phyloP scores from a whole-genome alignment of 2,113 vertebrate genomes.

The Aplodontia rufa region DNA sequence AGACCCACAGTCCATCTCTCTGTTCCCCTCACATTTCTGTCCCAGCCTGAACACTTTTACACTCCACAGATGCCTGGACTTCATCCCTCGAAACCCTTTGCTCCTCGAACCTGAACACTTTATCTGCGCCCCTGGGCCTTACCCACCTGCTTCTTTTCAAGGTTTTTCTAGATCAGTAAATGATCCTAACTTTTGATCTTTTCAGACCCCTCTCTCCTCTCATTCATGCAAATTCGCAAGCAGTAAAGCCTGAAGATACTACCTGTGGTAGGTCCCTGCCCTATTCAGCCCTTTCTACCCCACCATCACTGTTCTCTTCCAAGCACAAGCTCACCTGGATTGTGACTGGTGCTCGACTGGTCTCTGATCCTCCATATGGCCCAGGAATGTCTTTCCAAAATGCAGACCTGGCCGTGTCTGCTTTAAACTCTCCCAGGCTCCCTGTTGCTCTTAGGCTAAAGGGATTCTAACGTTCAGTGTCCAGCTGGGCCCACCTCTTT shows the following conservation, averaged over 20 bases:
- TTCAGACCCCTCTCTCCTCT: not conserved
- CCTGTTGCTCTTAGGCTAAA: not conserved
- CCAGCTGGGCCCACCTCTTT: not conserved
- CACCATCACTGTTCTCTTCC: not conserved
- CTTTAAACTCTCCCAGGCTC: not conserved
- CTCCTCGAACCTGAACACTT: not conserved
- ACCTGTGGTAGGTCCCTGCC: not conserved
- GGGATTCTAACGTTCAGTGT: not conserved
- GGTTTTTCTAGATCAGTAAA: not conserved
- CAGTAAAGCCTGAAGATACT: not conserved
- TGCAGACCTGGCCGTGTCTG: not conserved
- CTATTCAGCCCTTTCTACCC: fast-evolving
- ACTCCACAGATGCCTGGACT: not conserved
- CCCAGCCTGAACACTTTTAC: not conserved
- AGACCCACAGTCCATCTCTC: not conserved
- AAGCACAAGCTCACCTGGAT: not conserved
- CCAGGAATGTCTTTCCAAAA: not conserved
- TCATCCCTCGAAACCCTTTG: not conserved
- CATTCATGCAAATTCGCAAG: not conserved
- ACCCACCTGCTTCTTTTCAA: not conserved
- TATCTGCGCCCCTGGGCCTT: not conserved
- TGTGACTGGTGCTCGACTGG: not conserved
- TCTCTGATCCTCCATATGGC: not conserved
- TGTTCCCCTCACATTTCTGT: not conserved
- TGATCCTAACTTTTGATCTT: not conserved